Percentiles rank a stretch among this genome's conserved stretches.
phyloP scores from a whole-genome alignment of 2,888 invertebrate genomes.

The Tinea pellionella region DNA sequence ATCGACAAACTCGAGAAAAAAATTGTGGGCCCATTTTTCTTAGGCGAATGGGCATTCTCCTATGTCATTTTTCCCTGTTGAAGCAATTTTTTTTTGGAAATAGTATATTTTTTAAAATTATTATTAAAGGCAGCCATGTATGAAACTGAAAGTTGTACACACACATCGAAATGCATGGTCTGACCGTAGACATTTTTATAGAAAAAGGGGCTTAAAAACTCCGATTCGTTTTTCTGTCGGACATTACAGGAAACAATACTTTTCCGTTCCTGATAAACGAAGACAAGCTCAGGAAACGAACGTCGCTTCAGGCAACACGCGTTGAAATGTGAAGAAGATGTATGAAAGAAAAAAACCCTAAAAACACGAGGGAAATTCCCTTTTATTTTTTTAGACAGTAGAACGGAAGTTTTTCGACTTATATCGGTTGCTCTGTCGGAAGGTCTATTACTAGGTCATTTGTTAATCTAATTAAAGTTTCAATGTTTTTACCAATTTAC shows the following conservation, averaged over 20 bases:
- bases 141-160: too few relatives aligned
- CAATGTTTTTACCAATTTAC: background rate
- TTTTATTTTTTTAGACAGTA: constrained; percentile 24
- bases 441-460: constrained; percentile 38
- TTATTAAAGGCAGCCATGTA: too few relatives aligned
- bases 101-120: too few relatives aligned
- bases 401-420: constrained; percentile 28
- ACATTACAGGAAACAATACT: constrained; percentile 56
- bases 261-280: constrained; percentile 50
- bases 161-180: too few relatives aligned
- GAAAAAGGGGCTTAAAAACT: constrained; percentile 1
- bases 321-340: constrained; percentile 44
- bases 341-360: constrained; percentile 36
- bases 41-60: too few relatives aligned
- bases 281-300: constrained; percentile 61
- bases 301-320: constrained; percentile 27
- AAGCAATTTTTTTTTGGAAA: too few relatives aligned
- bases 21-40: too few relatives aligned
- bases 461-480: constrained; percentile 33
- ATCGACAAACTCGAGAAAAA: too few relatives aligned
- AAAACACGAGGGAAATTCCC: constrained; percentile 22
- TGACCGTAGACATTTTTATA: too few relatives aligned
- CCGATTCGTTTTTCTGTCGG: constrained; percentile 24
- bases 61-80: too few relatives aligned
- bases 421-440: constrained; percentile 26